phyloP scores from a whole-genome alignment of 2,113 vertebrate species.

The Pluvianellus socialis region DNA sequence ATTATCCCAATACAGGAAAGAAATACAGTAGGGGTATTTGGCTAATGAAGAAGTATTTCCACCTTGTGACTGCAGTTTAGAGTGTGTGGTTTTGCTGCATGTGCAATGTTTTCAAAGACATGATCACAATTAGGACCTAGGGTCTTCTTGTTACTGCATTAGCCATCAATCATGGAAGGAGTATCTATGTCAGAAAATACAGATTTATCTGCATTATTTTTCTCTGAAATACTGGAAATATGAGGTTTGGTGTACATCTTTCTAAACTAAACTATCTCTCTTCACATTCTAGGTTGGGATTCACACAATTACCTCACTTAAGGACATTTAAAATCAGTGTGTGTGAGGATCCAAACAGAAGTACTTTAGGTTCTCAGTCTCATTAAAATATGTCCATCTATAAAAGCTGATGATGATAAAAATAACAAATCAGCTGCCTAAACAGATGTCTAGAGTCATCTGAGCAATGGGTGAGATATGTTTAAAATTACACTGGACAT shows the following conservation, averaged over 20 bases:
- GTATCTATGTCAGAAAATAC: neutral
- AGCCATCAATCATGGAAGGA: neutral
- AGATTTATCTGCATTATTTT: neutral
- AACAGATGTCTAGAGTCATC: neutral
- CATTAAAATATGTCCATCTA: neutral
- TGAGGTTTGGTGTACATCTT: neutral
- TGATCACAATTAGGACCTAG: neutral
- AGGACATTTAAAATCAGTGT: neutral
- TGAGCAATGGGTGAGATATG: neutral
- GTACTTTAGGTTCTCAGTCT: neutral
- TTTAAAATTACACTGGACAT: neutral
- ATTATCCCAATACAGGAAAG: neutral
- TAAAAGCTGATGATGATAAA: neutral
- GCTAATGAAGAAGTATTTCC: neutral
- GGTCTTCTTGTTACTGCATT: neutral
- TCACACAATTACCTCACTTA: neutral
- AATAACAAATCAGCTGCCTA: neutral
- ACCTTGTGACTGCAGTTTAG: neutral
- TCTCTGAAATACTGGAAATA: neutral
- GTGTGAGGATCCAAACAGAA: neutral
- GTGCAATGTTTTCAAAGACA: neutral
- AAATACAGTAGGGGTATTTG: neutral
- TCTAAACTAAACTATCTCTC: neutral
- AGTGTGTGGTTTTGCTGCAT: rapidly evolving
- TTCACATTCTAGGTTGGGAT: neutral